phyloP scores from a whole-genome alignment of 2,113 vertebrate species.

The Tachycineta bicolor region DNA sequence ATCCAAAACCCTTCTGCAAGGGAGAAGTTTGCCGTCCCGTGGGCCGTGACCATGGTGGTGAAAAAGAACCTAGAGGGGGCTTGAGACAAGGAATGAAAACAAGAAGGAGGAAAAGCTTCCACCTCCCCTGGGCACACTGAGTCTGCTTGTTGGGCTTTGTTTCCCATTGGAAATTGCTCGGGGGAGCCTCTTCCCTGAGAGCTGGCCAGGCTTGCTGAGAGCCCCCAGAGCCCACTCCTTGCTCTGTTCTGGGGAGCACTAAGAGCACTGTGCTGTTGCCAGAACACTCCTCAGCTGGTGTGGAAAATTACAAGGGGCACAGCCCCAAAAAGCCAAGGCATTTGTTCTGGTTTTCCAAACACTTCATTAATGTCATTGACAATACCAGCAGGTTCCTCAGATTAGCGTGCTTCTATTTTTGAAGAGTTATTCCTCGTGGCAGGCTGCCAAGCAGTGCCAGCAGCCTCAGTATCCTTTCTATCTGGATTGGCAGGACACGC shows the following conservation, averaged over 20 bases:
- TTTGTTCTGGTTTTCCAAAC: conserved; percentile 39
- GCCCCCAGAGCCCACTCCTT: fast-evolving
- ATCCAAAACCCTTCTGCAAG: neutral
- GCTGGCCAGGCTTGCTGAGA: neutral
- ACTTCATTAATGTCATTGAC: conserved; percentile 43
- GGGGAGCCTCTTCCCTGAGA: neutral
- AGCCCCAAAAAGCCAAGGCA: neutral
- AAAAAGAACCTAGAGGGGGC: neutral
- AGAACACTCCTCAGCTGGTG: fast-evolving
- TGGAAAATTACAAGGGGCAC: conserved; percentile 35
- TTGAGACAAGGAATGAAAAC: neutral
- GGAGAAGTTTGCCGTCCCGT: neutral
- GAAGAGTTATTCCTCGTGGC: conserved; percentile 46
- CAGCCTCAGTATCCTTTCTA: neutral
- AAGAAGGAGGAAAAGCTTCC: neutral
- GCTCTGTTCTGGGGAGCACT: neutral
- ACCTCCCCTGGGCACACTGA: neutral
- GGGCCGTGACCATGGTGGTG: fast-evolving
- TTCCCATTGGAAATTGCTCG: neutral
- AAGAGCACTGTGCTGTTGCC: fast-evolving
- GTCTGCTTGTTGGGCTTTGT: neutral
- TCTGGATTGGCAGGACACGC: conserved; percentile 62
- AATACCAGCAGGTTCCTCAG: conserved; percentile 55
- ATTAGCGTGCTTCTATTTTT: conserved; percentile 67
- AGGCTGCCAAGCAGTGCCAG: conserved; percentile 19